Conservation (phyloP, 1,140 invertebrate genomes). For the Neomicropteryx cornuta region DNA sequence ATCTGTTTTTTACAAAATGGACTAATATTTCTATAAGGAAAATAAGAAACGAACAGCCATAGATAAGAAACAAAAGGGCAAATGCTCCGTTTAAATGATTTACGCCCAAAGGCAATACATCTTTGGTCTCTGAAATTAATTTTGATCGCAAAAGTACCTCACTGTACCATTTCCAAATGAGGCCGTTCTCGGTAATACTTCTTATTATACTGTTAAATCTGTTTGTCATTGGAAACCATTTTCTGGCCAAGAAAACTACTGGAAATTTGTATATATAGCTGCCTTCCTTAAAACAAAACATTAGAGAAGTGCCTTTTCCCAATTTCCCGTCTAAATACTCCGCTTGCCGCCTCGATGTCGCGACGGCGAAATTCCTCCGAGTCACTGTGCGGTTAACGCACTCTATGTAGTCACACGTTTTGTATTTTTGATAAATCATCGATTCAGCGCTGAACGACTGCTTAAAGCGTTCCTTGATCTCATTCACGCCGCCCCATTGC, state of each 20-base stretch:
- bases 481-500: slow-evolving; percentile 31
- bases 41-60: too few species aligned
- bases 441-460: too few species aligned
- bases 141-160: slow-evolving; percentile 28
- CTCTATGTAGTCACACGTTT: slow-evolving; percentile 27
- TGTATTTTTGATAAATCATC: slow-evolving; percentile 35
- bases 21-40: too few species aligned
- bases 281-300: slow-evolving; percentile 33
- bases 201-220: slow-evolving; percentile 34
- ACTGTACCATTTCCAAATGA: slow-evolving; percentile 38
- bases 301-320: slow-evolving; percentile 25
- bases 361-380: slow-evolving; percentile 30
- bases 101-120: slow-evolving; percentile 27
- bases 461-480: too few species aligned
- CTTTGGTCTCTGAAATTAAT: slow-evolving; percentile 18
- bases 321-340: slow-evolving; percentile 31
- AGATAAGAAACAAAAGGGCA: too few species aligned
- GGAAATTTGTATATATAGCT: slow-evolving; percentile 36
- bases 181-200: slow-evolving; percentile 33
- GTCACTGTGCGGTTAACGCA: slow-evolving; percentile 27
- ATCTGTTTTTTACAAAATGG: too few species aligned
- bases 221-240: slow-evolving; percentile 33
- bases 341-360: slow-evolving; percentile 32
- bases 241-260: slow-evolving; percentile 28
- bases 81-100: slow-evolving; percentile 36